Evolutionary conservation across 64 coral and sea anemone genomes (phyloP), one percentile per base, ranked within the genome.

Genomic region (Montipora efflorescens): DNA sequence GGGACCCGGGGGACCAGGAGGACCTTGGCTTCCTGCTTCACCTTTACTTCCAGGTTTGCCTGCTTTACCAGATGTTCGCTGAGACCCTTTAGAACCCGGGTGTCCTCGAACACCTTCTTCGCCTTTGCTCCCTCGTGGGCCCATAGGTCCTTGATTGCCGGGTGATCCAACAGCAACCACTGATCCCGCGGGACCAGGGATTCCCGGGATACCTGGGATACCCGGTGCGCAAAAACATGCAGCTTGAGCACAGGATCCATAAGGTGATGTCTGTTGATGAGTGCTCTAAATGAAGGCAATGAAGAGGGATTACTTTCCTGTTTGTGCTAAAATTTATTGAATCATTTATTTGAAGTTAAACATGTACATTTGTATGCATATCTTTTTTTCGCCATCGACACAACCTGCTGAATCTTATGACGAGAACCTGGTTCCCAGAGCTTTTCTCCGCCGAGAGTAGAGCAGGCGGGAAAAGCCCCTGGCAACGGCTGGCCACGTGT

Each of bases 101-200:
- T 2, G 2, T 14, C 75, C 75, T 16, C 45, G 76, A 14, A 16
- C 3, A 5, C 76, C 76, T 78, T 78, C 47, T 5, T 78, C 76
- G 14, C 76, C 76, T 15, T 3, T 50, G 43, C 15, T 78, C 46
- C 76, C 76, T 48, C 76, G 14, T 9, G 76, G 76, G 6, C 76
- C 76, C 76, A 50, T 78, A 12, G 76, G 76, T n/a, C 76, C 76
- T 78, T 78, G 76, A 50, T 50, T 78, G 5, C 76, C 46, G 1
- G 47, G 76, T 78, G 45, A 78, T 78, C 76, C 76, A 5, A 11
- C 28, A 75, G 1, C 73, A 14, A 43, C 73, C 4, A 8, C 5
- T 13, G 10, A 4, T 75, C 73, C 73, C 10, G 76, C 45, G 45
- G 46, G 45, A 16, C 76, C 76, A 15, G 76, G 76, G 46, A n/a